Percentiles rank a stretch among this genome's conserved stretches.
Conservation (phyloP, 2,888 invertebrate genomes). For the Brenthis hecate region DNA sequence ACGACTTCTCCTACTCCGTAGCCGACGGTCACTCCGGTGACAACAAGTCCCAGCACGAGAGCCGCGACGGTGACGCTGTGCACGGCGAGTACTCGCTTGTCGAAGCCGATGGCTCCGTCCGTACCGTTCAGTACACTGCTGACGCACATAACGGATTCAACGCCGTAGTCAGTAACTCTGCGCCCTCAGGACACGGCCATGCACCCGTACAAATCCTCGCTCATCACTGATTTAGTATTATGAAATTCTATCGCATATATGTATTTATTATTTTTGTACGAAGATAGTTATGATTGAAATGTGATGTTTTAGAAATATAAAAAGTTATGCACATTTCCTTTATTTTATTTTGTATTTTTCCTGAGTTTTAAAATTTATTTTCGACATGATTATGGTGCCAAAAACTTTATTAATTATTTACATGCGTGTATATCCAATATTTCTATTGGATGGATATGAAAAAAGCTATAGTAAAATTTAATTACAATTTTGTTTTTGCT, state of each 20-base stretch:
- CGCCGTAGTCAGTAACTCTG: constrained; percentile 49
- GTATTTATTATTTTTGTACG: neutral
- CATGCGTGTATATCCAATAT: too few relatives aligned
- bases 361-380: too few relatives aligned
- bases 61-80: constrained; percentile 83
- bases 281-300: neutral
- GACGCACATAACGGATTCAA: constrained; percentile 76
- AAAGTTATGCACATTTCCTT: too few relatives aligned
- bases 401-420: too few relatives aligned
- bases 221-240: constrained; percentile 47
- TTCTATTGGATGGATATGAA: too few relatives aligned
- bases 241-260: constrained; percentile 3
- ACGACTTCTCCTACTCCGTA: constrained; percentile 72
- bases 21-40: constrained; percentile 80
- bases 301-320: too few relatives aligned
- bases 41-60: constrained; percentile 59
- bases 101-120: constrained; percentile 79
- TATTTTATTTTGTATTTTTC: too few relatives aligned
- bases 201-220: constrained; percentile 48
- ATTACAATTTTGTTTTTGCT: too few relatives aligned
- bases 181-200: constrained; percentile 39
- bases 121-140: constrained; percentile 79
- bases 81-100: constrained; percentile 74
- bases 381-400: too few relatives aligned
- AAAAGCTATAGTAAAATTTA: too few relatives aligned